These are phyloP conservation scores for Spheniscus humboldti DNA, from an alignment of 2,797 vertebrate genomes.

Conservation along the genomic window DNA sequence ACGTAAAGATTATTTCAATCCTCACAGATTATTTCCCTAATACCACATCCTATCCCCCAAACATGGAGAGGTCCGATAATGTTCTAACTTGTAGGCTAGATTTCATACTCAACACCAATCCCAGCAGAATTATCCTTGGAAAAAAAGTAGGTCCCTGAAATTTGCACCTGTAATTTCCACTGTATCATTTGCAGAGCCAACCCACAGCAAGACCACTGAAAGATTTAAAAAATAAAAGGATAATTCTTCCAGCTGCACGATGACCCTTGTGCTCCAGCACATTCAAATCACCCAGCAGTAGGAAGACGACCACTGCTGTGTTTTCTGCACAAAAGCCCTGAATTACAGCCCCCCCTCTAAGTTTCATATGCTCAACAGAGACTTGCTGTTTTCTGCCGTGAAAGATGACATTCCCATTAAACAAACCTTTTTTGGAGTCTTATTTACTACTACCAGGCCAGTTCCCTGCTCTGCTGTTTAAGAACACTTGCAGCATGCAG, in stretches of 20 bases:
- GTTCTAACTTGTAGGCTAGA: background rate
- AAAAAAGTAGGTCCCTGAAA: background rate
- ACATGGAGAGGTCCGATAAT: background rate
- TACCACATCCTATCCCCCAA: background rate
- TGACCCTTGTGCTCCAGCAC: background rate
- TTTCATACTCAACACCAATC: background rate
- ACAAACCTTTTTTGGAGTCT: background rate
- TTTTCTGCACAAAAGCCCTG: background rate
- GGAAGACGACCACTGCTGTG: background rate
- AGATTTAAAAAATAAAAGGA: background rate
- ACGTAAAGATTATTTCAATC: background rate
- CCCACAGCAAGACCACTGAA: background rate
- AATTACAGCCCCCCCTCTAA: background rate
- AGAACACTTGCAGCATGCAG: background rate
- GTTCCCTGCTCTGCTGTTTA: background rate
- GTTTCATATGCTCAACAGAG: background rate
- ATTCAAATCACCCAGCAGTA: background rate
- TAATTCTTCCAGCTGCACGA: background rate
- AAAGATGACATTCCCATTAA: background rate
- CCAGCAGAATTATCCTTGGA: background rate
- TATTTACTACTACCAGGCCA: background rate
- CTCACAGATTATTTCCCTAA: background rate
- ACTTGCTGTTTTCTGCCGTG: background rate
- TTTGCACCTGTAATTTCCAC: background rate
- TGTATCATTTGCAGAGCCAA: background rate